A percentile compares a stretch with the other conserved stretches of the same genome.
Evolutionary conservation across 2,113 vertebrate species (phyloP).

Genomic region (Mohoua ochrocephala): DNA sequence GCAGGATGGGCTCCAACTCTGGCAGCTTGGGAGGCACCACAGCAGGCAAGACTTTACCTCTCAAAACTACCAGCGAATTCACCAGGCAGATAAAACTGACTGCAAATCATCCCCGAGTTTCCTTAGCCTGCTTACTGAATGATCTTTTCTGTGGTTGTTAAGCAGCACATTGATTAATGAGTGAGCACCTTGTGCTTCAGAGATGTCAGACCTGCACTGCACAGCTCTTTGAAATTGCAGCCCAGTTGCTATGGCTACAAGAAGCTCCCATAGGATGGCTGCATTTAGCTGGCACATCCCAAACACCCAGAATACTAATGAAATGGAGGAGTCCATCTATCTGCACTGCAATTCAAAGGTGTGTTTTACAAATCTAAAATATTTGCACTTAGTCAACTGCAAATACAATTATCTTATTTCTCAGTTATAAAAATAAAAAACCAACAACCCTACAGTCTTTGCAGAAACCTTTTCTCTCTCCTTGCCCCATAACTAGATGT

Average conservation of each 20-base stretch:
- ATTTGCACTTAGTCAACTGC: neutral
- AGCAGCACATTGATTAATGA: conserved; percentile 21
- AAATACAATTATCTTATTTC: neutral
- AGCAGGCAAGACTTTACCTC: neutral
- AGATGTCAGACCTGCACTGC: conserved; percentile 1
- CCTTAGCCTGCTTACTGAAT: neutral
- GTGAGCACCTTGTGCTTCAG: neutral
- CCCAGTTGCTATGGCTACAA: conserved; percentile 66
- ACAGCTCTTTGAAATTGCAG: neutral
- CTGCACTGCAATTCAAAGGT: neutral
- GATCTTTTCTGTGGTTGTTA: neutral
- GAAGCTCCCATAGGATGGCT: conserved; percentile 28
- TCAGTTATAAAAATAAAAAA: neutral
- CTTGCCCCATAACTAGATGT: neutral
- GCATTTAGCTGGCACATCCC: conserved; percentile 24
- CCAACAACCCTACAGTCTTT: neutral
- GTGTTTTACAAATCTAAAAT: neutral
- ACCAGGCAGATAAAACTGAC: neutral
- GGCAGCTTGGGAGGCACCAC: neutral
- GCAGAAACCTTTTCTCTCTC: neutral
- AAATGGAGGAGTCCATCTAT: conserved; percentile 1
- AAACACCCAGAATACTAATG: conserved; percentile 59
- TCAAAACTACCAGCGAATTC: neutral
- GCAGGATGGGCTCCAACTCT: accelerated
- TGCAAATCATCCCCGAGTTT: neutral